Evolutionary conservation across 1,140 invertebrate species (phyloP), one percentile per base, ranked within the genome.

Genomic region (Sycobia sp.): DNA sequence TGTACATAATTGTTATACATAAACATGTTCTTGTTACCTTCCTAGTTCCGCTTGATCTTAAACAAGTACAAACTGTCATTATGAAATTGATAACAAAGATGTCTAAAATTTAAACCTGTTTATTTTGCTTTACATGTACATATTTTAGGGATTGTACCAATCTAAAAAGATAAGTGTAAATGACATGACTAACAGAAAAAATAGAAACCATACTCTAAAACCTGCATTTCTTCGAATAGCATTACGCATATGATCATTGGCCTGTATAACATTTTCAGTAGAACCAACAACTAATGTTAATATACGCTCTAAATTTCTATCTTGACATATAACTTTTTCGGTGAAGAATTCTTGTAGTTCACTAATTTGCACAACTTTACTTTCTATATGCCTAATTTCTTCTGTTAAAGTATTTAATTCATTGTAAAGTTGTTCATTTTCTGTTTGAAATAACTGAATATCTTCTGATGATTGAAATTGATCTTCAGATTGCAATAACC

Each of bases 171-270:
- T 82, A 41, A 99, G 82, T 2, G 94, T 92, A 77, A 99, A 97
- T 29, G 96, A 96, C 87, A 98, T 92, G 34, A 99, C 94, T 61
- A 98, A 82, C 36, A 99, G 83, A 75, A 98, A 97, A 77, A 99
- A 98, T 34, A 99, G 82, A 64, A 97, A 90, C 86, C 93, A 97
- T 0, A 96, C 93, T 71, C 97, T 83, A 22, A 97, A 86, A 0
- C 94, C 93, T 8, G 97, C 97, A 83, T 96, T 97, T 56, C 95
- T 90, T 81, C 97, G 94, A 70, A 99, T 98, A 0, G 97, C 96
- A 83, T 96, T 90, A 68, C 90, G 86, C 53, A 99, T 95, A 79
- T 98, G 95, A 74, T 98, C 95, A 83, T 99, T 99, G 8, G 93
- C 97, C 81, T 95, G 92, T 76, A 90, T 91, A 14, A 99, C 91